Percentiles rank a stretch among this genome's conserved stretches.
Conservation (phyloP, 1,140 invertebrate species). For the Venustaconcha ellipsiformis region DNA sequence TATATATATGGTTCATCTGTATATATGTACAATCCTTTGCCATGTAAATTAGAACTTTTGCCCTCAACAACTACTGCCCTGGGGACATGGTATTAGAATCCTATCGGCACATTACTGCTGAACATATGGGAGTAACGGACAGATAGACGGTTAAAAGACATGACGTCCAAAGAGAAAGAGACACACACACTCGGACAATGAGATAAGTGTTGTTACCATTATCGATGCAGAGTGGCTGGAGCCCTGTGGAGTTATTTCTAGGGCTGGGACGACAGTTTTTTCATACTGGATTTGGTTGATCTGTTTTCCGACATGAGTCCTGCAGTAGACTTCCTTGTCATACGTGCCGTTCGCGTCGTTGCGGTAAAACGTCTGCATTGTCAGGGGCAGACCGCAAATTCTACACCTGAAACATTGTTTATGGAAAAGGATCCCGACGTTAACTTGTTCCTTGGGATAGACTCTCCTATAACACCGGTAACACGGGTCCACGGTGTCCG, state of each 20-base stretch:
- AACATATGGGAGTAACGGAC: too few species aligned
- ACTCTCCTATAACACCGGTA: constrained; percentile 60
- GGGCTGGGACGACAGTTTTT: constrained; percentile 27
- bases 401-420: constrained; percentile 61
- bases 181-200: too few species aligned
- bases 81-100: too few species aligned
- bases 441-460: constrained; percentile 57
- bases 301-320: constrained; percentile 58
- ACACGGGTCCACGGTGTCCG: constrained; percentile 59
- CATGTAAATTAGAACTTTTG: too few species aligned
- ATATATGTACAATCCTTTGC: too few species aligned
- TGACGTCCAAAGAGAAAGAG: too few species aligned
- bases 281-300: constrained; percentile 56
- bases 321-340: constrained; percentile 61
- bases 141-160: too few species aligned
- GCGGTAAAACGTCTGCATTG: constrained; percentile 62
- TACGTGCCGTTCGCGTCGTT: constrained; percentile 47
- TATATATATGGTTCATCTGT: too few species aligned
- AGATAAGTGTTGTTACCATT: too few species aligned
- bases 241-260: background rate
- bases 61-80: too few species aligned
- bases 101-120: too few species aligned
- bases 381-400: constrained; percentile 62
- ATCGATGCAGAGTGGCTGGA: too few species aligned
- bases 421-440: constrained; percentile 60